phyloP scores from a whole-genome alignment of 2,888 invertebrate species.

The Metacarcinus magister region DNA sequence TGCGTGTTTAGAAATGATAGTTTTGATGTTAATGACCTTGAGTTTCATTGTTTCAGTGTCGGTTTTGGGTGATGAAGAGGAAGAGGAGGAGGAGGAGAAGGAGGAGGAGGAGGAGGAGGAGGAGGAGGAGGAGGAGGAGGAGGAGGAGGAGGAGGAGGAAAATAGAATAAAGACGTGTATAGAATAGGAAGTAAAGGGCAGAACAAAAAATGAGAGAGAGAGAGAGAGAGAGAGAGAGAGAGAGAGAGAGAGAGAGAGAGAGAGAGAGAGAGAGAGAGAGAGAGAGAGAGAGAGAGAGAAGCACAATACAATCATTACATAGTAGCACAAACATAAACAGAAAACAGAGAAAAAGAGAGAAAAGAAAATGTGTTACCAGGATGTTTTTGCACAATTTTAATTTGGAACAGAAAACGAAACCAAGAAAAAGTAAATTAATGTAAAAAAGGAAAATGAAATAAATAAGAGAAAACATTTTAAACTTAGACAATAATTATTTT shows the following conservation, averaged over 20 bases:
- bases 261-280: conserved; percentile 8
- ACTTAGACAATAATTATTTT: no score
- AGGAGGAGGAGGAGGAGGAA: no score
- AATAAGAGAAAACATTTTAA: not conserved
- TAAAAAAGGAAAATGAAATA: not conserved
- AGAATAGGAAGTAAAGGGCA: not conserved
- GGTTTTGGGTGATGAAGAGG: not conserved
- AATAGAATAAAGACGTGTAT: no score
- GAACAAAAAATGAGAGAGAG: not conserved
- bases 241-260: conserved; percentile 32
- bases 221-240: conserved; percentile 19
- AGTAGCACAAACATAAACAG: not conserved
- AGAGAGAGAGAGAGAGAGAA: conserved; percentile 27
- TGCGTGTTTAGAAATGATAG: not conserved
- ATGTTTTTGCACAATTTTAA: no score
- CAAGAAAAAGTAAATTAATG: no score
- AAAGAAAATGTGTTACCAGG: not conserved
- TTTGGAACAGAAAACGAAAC: not conserved
- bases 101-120: not conserved
- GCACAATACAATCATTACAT: not conserved
- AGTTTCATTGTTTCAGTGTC: not conserved
- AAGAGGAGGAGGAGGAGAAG: conserved; percentile 12
- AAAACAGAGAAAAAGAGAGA: not conserved
- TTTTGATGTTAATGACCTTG: conserved; percentile 14
- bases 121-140: conserved; percentile 1